Conservation (phyloP, 1,140 invertebrate genomes). For the Frieseomelitta varia region DNA sequence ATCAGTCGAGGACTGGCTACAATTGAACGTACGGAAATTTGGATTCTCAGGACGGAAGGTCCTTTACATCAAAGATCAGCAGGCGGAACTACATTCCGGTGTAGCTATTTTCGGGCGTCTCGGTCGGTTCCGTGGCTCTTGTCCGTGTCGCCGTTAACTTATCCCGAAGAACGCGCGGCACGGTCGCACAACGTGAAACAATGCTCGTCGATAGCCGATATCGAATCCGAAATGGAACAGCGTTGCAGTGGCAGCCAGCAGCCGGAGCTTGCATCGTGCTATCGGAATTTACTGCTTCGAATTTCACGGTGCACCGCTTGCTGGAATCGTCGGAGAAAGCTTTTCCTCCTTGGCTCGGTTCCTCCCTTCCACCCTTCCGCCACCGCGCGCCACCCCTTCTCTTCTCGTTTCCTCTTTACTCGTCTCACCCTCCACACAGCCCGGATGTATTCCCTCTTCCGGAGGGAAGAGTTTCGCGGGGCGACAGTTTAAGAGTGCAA, state of each 20-base stretch:
- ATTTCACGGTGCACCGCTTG: constrained; percentile 60
- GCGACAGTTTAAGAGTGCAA: constrained; percentile 57
- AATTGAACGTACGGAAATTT: not conserved
- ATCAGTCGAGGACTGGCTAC: not conserved
- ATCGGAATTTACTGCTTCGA: constrained; percentile 63
- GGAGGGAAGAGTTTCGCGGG: constrained; percentile 42
- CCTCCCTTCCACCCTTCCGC: too few species aligned
- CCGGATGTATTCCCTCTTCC: constrained; percentile 4
- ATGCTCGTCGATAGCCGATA: constrained; percentile 50
- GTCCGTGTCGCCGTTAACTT: constrained; percentile 31
- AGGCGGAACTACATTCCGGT: constrained; percentile 1
- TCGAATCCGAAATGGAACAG: constrained; percentile 44
- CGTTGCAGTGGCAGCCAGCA: constrained; percentile 19
- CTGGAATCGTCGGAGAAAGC: constrained; percentile 54
- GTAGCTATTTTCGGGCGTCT: constrained; percentile 4
- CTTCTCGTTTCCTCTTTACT: not conserved
- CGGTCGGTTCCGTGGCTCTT: not conserved
- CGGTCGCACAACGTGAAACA: constrained; percentile 48
- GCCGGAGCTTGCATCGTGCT: constrained; percentile 35
- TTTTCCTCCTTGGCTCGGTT: constrained; percentile 17
- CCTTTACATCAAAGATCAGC: not conserved
- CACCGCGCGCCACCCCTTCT: too few species aligned
- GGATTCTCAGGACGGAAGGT: not conserved
- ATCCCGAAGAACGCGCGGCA: constrained; percentile 38
- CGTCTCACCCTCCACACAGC: not conserved